These are phyloP conservation scores for Cephalopholis sonnerati DNA, from an alignment of 2,113 vertebrate genomes.

Conservation along the genomic window DNA sequence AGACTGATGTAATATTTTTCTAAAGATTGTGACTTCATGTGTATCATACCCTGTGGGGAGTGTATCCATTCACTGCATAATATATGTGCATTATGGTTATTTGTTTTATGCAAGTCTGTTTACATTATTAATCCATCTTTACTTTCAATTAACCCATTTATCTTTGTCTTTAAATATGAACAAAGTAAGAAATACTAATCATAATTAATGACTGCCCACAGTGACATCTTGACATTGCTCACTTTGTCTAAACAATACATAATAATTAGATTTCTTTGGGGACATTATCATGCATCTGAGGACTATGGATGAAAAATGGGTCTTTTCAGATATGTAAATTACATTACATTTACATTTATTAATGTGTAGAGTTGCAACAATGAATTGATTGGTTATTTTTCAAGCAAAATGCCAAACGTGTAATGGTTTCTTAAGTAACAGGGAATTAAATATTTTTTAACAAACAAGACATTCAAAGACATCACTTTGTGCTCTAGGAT, in stretches of 20 bases:
- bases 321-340: not conserved
- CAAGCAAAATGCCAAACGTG: not conserved
- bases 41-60: not conserved
- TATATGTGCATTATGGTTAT: not conserved
- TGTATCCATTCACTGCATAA: not conserved
- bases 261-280: not conserved
- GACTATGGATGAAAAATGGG: not conserved
- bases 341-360: conserved; percentile 1
- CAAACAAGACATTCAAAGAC: not conserved
- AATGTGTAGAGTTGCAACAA: not conserved
- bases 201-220: not conserved
- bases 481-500: not conserved
- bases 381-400: not conserved
- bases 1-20: not conserved
- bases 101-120: not conserved
- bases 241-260: not conserved
- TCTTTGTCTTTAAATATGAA: not conserved
- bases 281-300: not conserved
- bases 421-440: not conserved
- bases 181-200: too few relatives aligned
- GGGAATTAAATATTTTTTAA: not conserved
- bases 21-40: not conserved
- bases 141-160: not conserved
- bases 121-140: not conserved
- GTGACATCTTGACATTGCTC: not conserved